Evolutionary conservation across 2,113 vertebrate genomes (phyloP).

Genomic region (Pseudopodoces humilis): DNA sequence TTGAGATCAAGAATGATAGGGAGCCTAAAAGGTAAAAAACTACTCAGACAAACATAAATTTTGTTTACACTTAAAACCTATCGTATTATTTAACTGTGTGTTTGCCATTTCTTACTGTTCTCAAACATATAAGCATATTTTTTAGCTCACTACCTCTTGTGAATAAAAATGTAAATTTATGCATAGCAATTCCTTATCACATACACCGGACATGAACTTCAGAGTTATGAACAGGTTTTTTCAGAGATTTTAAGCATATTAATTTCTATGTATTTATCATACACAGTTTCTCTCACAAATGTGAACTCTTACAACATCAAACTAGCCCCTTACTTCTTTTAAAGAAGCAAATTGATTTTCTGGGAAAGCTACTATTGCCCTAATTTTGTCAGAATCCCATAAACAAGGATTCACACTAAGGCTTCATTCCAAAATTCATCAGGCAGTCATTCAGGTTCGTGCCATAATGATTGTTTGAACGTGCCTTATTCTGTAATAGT

Average conservation of each 20-base stretch:
- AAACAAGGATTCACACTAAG: background rate
- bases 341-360: background rate
- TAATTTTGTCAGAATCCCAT: background rate
- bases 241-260: background rate
- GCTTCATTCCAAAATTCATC: background rate
- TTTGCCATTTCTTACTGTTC: background rate
- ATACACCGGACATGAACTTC: background rate
- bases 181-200: background rate
- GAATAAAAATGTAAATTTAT: background rate
- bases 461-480: background rate
- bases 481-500: background rate
- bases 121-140: background rate
- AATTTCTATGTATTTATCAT: background rate
- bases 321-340: background rate
- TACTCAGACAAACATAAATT: background rate
- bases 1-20: background rate
- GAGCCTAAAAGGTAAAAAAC: background rate
- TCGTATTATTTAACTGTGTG: background rate
- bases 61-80: background rate
- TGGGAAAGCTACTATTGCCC: background rate
- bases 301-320: background rate
- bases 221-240: background rate
- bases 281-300: background rate
- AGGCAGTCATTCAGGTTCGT: background rate
- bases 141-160: background rate